Base-by-base conservation (phyloP, 2,888 invertebrate species). In the Cotesia congregata region DNA sequence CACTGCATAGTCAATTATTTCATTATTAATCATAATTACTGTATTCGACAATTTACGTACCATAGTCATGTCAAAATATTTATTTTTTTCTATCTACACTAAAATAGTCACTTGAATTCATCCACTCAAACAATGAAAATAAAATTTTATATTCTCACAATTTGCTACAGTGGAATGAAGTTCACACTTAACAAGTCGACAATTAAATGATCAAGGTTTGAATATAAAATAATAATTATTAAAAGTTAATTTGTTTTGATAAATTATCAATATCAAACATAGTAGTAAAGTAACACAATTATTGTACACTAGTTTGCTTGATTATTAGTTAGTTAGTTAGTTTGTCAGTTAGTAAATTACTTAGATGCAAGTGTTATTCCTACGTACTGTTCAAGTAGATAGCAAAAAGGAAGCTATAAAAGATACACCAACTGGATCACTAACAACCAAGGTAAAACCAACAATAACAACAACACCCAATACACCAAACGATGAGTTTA, bases 401-500 rank as follows among this genome's bases (percentile, higher is more conserved):
- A 81, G 80, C 78, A 82, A 79, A 79, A 82, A 85, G 80, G 85
- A 81, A 77, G 75, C 61, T 40, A 81, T 77, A 69, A 77, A 30
- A 74, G 79, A 68, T 15, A 73, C 77, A 20, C 50, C 12, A 67
- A 40, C 72, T 17, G 80, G 78, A 73, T 80, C 81, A 40, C 30
- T 78, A n/a, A 70, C 74, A 70, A 78, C 78, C 12, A 77, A 81
- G 50, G 73, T 78, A 20, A 60, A 7, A 64, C 40, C 71, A 39
- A 75, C 74, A 30, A 80, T 78, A 73, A 80, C 81, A 40, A 40
- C 78, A n/a, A 68, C 75, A 68, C 77, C 78, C 12, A 77, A 81
- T 78, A 81, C 87, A 67, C 86, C 89, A 79, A 90, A 91, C 87
- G 93, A 93, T 86, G 95, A 95, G 90, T 95, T 95, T 91, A 93